phyloP scores from a whole-genome alignment of 2,888 invertebrate genomes.

The Luffia ferchaultella region DNA sequence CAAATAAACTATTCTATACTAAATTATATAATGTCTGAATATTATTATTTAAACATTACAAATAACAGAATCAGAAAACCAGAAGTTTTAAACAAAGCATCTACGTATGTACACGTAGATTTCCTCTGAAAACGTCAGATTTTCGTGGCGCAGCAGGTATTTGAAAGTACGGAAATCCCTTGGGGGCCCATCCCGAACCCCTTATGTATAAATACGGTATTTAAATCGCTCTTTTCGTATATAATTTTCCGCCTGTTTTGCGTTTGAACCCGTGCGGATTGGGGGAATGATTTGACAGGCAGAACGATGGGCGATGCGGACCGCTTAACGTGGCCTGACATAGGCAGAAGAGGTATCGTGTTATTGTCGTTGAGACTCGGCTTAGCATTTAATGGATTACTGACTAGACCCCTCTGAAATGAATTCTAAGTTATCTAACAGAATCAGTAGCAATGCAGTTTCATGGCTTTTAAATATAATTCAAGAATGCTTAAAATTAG shows the following conservation, averaged over 20 bases:
- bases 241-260: background rate
- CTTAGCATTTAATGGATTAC: background rate
- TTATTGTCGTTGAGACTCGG: background rate
- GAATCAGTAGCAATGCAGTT: too few relatives aligned
- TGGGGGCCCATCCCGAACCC: background rate
- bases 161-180: background rate
- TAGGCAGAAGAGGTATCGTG: background rate
- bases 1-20: too few relatives aligned
- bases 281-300: background rate
- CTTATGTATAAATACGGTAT: background rate
- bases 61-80: too few relatives aligned
- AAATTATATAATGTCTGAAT: too few relatives aligned
- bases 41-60: too few relatives aligned
- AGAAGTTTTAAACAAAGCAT: too few relatives aligned
- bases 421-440: too few relatives aligned
- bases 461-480: too few relatives aligned
- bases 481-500: too few relatives aligned
- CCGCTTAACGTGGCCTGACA: background rate
- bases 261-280: background rate
- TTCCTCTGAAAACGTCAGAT: background rate
- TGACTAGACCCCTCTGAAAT: background rate
- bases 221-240: background rate
- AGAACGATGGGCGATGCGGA: background rate
- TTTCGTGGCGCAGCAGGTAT: background rate
- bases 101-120: too few relatives aligned